Evolutionary conservation across 2,888 invertebrate genomes (phyloP).

Genomic region (Caenorhabditis panamensis): DNA sequence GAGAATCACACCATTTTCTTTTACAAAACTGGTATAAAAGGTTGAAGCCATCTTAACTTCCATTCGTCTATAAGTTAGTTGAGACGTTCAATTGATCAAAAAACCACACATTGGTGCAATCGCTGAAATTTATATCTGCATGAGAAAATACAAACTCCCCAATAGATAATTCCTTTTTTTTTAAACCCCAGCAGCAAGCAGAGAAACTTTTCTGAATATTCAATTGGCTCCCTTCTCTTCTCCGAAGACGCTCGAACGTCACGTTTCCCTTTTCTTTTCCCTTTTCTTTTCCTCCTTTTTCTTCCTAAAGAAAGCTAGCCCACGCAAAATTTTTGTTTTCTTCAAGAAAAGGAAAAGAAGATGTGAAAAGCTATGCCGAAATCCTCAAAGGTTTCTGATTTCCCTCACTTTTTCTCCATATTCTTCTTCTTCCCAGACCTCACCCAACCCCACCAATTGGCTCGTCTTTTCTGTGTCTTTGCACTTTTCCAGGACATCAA

Average conservation of each 20-base stretch:
- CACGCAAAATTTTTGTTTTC: conserved; percentile 32
- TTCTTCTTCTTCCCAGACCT: not conserved
- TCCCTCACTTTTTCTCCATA: conserved; percentile 19
- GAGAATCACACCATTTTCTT: conserved; percentile 41
- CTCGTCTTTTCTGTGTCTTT: not conserved
- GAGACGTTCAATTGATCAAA: too few relatives aligned
- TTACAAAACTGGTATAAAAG: conserved; percentile 19
- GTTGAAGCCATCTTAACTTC: too few relatives aligned
- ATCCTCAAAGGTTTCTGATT: conserved; percentile 59
- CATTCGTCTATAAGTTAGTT: too few relatives aligned
- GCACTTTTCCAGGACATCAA: conserved; percentile 23
- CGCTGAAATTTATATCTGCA: too few relatives aligned
- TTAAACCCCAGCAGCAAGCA: too few relatives aligned
- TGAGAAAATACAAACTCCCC: too few relatives aligned
- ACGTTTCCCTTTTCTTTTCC: conserved; percentile 36
- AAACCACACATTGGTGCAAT: too few relatives aligned
- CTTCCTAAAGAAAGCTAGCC: conserved; percentile 5
- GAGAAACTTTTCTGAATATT: conserved; percentile 40
- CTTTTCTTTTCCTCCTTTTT: conserved; percentile 13
- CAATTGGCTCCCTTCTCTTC: conserved; percentile 32
- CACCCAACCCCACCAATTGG: not conserved
- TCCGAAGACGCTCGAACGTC: conserved; percentile 25
- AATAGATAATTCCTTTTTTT: not conserved
- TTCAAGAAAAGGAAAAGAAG: not conserved
- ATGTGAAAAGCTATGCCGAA: conserved; percentile 15